phyloP scores from a whole-genome alignment of 2,113 vertebrate genomes.

The Atrichornis clamosus region DNA sequence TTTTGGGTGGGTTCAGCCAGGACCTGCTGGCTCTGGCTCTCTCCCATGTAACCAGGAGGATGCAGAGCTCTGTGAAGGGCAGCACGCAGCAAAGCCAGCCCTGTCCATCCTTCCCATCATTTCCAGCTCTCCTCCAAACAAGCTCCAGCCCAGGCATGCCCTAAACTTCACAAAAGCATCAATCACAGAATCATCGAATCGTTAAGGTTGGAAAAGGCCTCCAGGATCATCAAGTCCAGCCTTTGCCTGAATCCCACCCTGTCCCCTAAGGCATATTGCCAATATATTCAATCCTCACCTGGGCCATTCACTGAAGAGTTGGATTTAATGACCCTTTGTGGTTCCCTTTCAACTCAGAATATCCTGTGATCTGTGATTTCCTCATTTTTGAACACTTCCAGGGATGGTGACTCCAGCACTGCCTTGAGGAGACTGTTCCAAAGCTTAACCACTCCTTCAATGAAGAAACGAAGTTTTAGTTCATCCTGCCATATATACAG shows the following conservation, averaged over 20 bases:
- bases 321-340: neutral
- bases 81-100: neutral
- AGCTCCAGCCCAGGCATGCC: neutral
- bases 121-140: neutral
- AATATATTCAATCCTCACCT: fast-evolving
- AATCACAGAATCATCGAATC: too few species aligned
- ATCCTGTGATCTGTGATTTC: neutral
- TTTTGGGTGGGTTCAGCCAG: fast-evolving
- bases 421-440: neutral
- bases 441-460: neutral
- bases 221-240: neutral
- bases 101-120: neutral
- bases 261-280: neutral
- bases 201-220: neutral
- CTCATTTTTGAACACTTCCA: neutral
- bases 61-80: neutral
- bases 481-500: neutral
- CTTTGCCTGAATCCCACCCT: neutral
- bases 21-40: neutral
- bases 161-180: neutral
- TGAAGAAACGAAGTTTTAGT: neutral
- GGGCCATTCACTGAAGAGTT: neutral
- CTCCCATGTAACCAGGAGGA: too few species aligned
- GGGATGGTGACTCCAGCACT: neutral
- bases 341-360: neutral